These are phyloP conservation scores for Ypsolopha sequella DNA, from an alignment of 2,888 invertebrate species.

Conservation along the genomic window DNA sequence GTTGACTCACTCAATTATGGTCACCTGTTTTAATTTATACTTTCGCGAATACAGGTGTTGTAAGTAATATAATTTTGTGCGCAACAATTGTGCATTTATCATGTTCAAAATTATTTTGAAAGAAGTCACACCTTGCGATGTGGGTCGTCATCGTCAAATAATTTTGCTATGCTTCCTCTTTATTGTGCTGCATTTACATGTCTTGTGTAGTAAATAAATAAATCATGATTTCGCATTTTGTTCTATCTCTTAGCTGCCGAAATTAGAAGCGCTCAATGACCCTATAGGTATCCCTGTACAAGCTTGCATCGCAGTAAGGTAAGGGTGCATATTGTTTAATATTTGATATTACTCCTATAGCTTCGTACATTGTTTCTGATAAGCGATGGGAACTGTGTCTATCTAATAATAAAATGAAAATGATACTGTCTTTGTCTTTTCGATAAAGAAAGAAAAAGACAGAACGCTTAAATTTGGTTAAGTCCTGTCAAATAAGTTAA, in stretches of 20 bases:
- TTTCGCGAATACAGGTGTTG: neutral
- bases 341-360: conserved; percentile 74
- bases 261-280: conserved; percentile 68
- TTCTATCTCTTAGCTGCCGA: conserved; percentile 62
- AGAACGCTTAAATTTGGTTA: too few species aligned
- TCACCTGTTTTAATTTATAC: neutral
- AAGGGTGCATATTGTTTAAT: conserved; percentile 71
- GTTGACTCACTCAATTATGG: neutral
- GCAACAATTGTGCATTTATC: neutral
- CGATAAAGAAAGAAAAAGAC: too few species aligned
- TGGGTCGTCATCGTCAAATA: conserved; percentile 19
- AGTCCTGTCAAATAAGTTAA: too few species aligned
- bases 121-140: conserved; percentile 1
- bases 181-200: conserved; percentile 59
- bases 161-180: conserved; percentile 62
- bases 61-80: neutral
- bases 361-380: conserved; percentile 80
- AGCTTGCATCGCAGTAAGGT: conserved; percentile 60
- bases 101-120: neutral
- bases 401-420: conserved; percentile 78
- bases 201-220: conserved; percentile 51
- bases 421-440: too few species aligned
- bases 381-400: conserved; percentile 80
- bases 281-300: conserved; percentile 57
- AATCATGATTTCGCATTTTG: conserved; percentile 64